These are phyloP conservation scores for Porites evermanni DNA, from an alignment of 92 coral and sea anemone genomes.

Conservation along the genomic window DNA sequence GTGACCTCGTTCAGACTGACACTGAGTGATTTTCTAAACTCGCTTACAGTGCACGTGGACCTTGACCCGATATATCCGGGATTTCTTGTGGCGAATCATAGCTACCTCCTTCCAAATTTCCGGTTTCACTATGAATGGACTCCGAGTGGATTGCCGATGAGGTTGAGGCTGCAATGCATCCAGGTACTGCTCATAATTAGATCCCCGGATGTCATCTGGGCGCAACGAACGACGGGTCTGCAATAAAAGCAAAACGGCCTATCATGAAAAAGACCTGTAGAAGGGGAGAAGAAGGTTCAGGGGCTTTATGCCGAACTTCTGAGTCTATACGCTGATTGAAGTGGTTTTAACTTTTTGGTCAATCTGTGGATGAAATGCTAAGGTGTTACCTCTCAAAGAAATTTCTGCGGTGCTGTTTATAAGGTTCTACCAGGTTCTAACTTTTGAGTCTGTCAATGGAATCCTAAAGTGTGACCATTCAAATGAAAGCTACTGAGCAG, in stretches of 20 bases:
- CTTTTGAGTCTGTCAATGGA: background rate
- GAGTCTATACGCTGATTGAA: too few relatives aligned
- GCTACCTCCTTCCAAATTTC: constrained; percentile 88
- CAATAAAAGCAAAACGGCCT: background rate
- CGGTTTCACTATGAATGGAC: constrained; percentile 61
- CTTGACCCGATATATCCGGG: constrained; percentile 59
- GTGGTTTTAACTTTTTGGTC: background rate
- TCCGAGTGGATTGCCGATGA: constrained; percentile 17
- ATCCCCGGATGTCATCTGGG: constrained; percentile 73
- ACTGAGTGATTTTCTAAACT: constrained; percentile 56
- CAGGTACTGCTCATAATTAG: constrained; percentile 77
- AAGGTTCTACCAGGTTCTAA: background rate
- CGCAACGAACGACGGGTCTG: constrained; percentile 84
- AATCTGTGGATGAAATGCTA: background rate
- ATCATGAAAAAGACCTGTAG: background rate
- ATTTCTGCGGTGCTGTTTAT: background rate
- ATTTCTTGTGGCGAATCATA: constrained; percentile 84
- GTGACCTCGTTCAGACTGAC: constrained; percentile 74
- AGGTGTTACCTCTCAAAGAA: background rate
- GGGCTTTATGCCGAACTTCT: too few relatives aligned
- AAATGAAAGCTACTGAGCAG: too few relatives aligned
- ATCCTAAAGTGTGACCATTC: constrained; percentile 1
- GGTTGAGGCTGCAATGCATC: constrained; percentile 65
- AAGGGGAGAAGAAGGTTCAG: too few relatives aligned
- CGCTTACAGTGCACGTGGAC: constrained; percentile 21